Evolutionary conservation across 1,140 invertebrate species (phyloP), one percentile per base, ranked within the genome.

Genomic region (Lucilia sericata): DNA sequence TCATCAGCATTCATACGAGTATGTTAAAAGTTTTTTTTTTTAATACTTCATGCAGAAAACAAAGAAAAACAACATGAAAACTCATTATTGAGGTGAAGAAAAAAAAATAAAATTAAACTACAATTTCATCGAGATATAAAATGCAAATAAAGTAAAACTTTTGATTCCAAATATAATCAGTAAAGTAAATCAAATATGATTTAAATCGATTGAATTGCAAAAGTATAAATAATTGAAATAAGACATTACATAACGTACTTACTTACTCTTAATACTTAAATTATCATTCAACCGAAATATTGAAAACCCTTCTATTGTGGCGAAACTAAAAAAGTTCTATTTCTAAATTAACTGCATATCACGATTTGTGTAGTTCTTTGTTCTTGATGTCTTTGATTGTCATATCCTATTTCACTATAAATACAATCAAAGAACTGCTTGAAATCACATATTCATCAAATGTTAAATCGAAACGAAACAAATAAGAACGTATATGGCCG

Each of bases 21-120:
- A 2, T 60, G n/a, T 60, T 5, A 60, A 60, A n/a, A 60, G 17
- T 60, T 60, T n/a, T 60, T 60, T 60, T n/a, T n/a, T n/a, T n/a
- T n/a, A n/a, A 60, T 60, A 60, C 55, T 60, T 60, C 55, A 60
- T 60, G n/a, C n/a, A 60, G 13, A 60, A 60, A 60, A 60, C 14
- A 60, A 60, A 60, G 55, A 17, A 60, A 60, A 60, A 60, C 55
- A n/a, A 60, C 55, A 60, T 60, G 55, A 60, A 60, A 60, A 60
- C 55, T 60, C 55, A 60, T 60, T 60, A 60, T 60, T 17, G 55
- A 60, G 55, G 55, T 55, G 17, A 55, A 55, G 10, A 14, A 55
- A 51, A n/a, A 42, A 7, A 42, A 42, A 42, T 42, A 42, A 42
- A 1, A 42, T 42, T 2, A 60, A 60, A 60, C 55, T n/a, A n/a